Evolutionary conservation across 1,140 invertebrate species (phyloP), one percentile per base, ranked within the genome.

Genomic region (Macrosteles quadrilineatus): DNA sequence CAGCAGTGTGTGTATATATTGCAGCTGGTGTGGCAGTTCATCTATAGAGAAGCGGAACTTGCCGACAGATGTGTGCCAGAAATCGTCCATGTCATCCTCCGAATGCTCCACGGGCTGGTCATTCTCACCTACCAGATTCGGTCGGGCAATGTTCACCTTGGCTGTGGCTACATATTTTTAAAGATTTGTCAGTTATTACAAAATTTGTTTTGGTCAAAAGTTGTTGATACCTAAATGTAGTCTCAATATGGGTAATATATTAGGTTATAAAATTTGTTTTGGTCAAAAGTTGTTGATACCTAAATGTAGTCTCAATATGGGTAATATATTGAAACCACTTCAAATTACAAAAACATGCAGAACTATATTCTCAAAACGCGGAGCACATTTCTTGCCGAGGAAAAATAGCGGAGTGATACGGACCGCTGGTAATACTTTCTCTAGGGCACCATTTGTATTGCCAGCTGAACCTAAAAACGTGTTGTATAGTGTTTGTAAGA

Each of bases 41-140:
- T 95, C 91, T 17, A 98, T 88, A 55, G 85, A 87, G 81, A 98
- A 97, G 76, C 92, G 89, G 77, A 97, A 97, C 78, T 96, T 95
- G 30, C 95, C 95, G 50, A 94, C 87, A 4, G 92, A 94, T 0
- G 95, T 97, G 69, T 93, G 89, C 95, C 95, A 97, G 77, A 95
- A 95, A 77, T 93, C 87, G 40, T 89, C 86, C 72, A 88, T 82
- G 68, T 92, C 90, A 71, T 92, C 90, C 66, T 89, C 89, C 11
- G 81, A 86, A 0, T 86, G 83, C 45, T 88, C 89, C 1, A 87
- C 79, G 1, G 85, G 84, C 71, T 89, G 85, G 72, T 91, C 88
- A 73, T 91, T 86, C 70, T 80, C 90, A 19, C 88, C 90, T 29
- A 90, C 83, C 4, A 91, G 77, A 73, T 87, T 87, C 3, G 89